A percentile compares a stretch with the other conserved stretches of the same genome.
phyloP scores from a whole-genome alignment of 2,113 vertebrate genomes.

The Ceuthmochares aereus region DNA sequence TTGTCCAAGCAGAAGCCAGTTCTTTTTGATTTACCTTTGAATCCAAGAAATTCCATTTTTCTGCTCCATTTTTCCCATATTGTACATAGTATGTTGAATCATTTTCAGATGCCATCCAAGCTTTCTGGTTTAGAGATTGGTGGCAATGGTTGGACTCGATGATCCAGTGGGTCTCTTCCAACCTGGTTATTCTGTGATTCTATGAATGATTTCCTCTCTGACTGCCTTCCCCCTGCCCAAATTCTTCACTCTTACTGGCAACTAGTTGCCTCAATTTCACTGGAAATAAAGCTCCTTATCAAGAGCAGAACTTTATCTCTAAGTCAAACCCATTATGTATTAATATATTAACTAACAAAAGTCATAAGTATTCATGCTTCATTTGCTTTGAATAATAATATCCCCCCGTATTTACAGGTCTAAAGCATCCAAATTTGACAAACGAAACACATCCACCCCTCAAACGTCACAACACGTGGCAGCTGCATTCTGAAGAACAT shows the following conservation, averaged over 20 bases:
- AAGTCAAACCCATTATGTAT: neutral
- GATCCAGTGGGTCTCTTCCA: too few species aligned
- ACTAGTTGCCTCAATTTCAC: slow-evolving; percentile 22
- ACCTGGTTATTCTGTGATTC: too few species aligned
- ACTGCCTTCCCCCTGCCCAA: neutral
- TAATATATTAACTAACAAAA: slow-evolving; percentile 25
- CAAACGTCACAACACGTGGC: neutral
- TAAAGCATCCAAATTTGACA: neutral
- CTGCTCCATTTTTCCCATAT: slow-evolving; percentile 20
- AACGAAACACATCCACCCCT: neutral
- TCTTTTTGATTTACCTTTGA: slow-evolving; percentile 77
- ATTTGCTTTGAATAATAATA: slow-evolving; percentile 12
- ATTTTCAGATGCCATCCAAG: neutral
- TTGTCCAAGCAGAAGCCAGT: slow-evolving; percentile 68
- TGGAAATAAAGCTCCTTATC: neutral
- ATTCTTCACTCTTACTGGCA: slow-evolving; percentile 22
- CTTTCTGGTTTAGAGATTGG: too few species aligned
- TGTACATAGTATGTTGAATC: neutral
- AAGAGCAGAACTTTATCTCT: neutral
- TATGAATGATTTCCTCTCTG: neutral
- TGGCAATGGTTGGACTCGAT: too few species aligned
- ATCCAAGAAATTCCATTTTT: slow-evolving; percentile 49
- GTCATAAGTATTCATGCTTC: slow-evolving; percentile 1
- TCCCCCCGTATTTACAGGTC: neutral
- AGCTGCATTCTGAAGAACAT: neutral